phyloP scores from a whole-genome alignment of 2,113 vertebrate species.

The Thomomys bottae region DNA sequence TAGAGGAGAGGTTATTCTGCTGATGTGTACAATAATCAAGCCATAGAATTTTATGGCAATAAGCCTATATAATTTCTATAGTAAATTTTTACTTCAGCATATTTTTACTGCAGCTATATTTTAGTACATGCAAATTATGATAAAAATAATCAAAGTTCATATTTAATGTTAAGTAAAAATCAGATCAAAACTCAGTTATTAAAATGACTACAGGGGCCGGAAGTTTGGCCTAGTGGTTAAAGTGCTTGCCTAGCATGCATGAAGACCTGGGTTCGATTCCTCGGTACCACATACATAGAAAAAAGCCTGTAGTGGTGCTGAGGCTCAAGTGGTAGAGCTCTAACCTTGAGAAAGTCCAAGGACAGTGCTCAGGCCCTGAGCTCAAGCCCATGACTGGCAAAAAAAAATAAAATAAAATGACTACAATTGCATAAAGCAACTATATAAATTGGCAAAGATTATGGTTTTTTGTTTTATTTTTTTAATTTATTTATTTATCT shows the following conservation, averaged over 20 bases:
- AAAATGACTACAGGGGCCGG: constrained; percentile 2
- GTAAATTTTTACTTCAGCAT: neutral
- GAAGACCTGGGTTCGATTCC: too few relatives aligned
- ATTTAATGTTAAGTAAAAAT: neutral
- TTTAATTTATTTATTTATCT: neutral
- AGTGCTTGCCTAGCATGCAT: too few relatives aligned
- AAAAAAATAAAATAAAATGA: too few relatives aligned
- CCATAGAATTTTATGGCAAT: neutral
- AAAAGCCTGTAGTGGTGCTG: too few relatives aligned
- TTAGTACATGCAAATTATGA: neutral
- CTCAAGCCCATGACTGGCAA: too few relatives aligned
- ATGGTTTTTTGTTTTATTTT: neutral
- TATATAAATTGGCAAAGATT: neutral
- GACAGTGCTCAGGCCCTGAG: too few relatives aligned
- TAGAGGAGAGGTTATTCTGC: neutral
- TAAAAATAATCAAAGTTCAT: neutral
- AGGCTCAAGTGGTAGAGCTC: too few relatives aligned
- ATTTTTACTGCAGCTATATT: neutral
- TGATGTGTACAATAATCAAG: neutral
- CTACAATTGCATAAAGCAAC: neutral
- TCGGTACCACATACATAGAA: too few relatives aligned
- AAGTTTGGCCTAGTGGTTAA: too few relatives aligned
- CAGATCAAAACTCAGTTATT: neutral
- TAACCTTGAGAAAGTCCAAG: too few relatives aligned
- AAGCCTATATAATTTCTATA: neutral